Base-by-base conservation (phyloP, 2,113 vertebrate genomes). In the Oryzias woworae region DNA sequence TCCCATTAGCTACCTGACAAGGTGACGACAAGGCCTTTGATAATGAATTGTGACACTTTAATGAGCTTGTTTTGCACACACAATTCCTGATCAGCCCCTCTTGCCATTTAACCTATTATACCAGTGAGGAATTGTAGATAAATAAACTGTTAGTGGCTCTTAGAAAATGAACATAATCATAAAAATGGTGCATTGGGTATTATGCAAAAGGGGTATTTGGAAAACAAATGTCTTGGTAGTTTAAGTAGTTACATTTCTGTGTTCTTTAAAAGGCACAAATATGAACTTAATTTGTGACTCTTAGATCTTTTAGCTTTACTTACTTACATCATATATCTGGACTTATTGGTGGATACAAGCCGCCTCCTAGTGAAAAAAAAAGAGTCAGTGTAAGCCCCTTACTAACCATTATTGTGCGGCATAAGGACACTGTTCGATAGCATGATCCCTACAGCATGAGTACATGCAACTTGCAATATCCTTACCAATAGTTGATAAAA, bases 31-130 rank as follows among this genome's bases (percentile, higher is more conserved):
- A 45, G 78, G 69, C 75, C 36, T 84, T 69, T 62, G 77, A 82
- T 92, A 93, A 93, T 92, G 86, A 92, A 87, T 89, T 89, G 89
- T 91, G 91, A 90, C 92, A 90, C 84, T 85, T 92, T 91, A 92
- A 92, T 93, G 91, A 92, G 91, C 84, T 90, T 65, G 83, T 85
- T 88, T 78, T 67, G 84, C 77, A 54, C 75, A 88, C 86, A 90
- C 89, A 91, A 86, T 87, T 88, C 87, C 75, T 75, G 83, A 87
- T 84, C 85, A 77, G 79, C 78, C 83, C 8, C 75, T 81, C 80
- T 81, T 76, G 71, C 68, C 78, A 55, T 83, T 87, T 89, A 87
- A 89, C 87, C 85, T 88, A 84, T 87, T 77, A 66, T 69, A 75
- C 71, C 84, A 53, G 63, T 56, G 66, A 69, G 54, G 74, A 85